Percentiles rank a stretch among this genome's conserved stretches.
These are phyloP conservation scores for Gorsachius goisagi DNA, from an alignment of 2,113 vertebrate species.

Conservation along the genomic window DNA sequence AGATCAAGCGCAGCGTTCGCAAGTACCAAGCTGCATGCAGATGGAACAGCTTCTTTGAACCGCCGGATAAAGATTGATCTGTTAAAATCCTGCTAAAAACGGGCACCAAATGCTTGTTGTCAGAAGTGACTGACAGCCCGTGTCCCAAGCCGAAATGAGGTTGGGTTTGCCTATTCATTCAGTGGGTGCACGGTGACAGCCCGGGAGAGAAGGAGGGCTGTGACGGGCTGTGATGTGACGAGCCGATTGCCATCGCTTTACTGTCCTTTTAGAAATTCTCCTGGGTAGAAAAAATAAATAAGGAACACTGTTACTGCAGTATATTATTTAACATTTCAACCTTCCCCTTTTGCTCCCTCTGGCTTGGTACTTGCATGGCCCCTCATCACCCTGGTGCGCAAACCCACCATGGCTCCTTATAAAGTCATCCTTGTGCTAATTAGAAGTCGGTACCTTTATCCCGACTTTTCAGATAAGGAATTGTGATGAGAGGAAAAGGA, in stretches of 20 bases:
- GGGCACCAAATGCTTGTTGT: constrained; percentile 56
- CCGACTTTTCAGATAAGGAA: not conserved
- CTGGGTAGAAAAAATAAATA: not conserved
- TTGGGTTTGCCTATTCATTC: constrained; percentile 35
- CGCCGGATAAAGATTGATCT: constrained; percentile 47
- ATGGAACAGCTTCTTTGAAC: constrained; percentile 47
- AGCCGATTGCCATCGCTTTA: not conserved
- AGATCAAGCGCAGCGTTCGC: not conserved
- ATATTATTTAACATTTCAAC: not conserved
- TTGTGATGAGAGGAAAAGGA: not conserved
- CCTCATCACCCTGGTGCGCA: fast-evolving
- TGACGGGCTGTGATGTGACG: not conserved
- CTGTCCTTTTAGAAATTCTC: not conserved
- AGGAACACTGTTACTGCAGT: not conserved
- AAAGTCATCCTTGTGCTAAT: not conserved
- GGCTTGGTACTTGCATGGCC: not conserved
- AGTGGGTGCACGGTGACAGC: not conserved
- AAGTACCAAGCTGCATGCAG: constrained; percentile 8
- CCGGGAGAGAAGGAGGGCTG: not conserved
- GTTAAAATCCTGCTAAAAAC: constrained; percentile 50
- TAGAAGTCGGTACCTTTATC: not conserved
- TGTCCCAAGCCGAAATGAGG: constrained; percentile 18
- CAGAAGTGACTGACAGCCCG: constrained; percentile 55
- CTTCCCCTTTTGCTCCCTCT: not conserved
- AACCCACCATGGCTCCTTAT: not conserved